phyloP scores from a whole-genome alignment of 64 coral and sea anemone genomes.

The Hydrozoanthus tunicans region DNA sequence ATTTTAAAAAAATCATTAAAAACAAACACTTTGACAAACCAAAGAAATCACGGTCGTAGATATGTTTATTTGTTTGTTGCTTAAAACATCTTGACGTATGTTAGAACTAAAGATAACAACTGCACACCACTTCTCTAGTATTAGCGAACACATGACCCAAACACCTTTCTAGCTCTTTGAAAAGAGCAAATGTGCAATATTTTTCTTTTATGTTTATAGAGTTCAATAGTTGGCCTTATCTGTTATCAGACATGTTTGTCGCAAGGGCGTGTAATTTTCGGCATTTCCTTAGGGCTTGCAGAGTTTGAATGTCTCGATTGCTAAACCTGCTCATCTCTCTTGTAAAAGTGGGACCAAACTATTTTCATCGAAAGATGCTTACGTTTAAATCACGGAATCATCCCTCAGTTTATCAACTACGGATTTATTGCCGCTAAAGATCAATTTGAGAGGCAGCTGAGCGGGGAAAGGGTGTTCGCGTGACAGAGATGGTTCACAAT shows the following conservation, averaged over 20 bases:
- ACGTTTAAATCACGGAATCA: not conserved
- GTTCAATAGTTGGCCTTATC: not conserved
- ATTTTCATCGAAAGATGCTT: not conserved
- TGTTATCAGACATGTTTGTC: not conserved
- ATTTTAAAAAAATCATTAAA: no score
- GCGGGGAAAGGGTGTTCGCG: not conserved
- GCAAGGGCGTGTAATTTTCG: not conserved
- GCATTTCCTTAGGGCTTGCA: not conserved
- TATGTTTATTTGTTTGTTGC: no score
- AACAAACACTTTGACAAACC: no score
- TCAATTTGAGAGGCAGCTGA: conserved; percentile 17
- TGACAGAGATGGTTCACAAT: conserved; percentile 11
- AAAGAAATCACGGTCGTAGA: no score
- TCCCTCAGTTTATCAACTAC: conserved; percentile 6
- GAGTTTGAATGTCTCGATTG: not conserved
- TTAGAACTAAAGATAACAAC: no score
- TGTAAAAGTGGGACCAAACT: not conserved
- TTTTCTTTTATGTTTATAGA: not conserved
- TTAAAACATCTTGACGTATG: no score
- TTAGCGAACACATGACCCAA: no score
- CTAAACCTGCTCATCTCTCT: not conserved
- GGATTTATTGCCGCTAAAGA: not conserved
- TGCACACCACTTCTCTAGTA: no score
- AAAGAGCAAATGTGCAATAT: not conserved
- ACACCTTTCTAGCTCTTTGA: no score